Evolutionary conservation across 2,888 invertebrate genomes (phyloP).

Genomic region (Metellina segmentata): DNA sequence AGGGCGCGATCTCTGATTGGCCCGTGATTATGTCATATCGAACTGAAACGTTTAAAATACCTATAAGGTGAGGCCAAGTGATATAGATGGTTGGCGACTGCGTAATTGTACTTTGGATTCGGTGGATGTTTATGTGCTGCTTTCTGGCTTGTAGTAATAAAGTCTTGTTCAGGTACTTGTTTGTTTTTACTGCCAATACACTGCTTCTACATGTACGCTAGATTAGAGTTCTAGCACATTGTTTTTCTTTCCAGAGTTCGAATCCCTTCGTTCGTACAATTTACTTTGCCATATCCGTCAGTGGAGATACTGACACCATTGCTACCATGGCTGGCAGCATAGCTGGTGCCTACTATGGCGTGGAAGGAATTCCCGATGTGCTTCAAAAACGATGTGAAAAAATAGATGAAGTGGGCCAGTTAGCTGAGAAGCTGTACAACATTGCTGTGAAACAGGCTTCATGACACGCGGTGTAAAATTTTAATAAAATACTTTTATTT

Average conservation of each 20-base stretch:
- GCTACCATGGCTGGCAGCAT: slow-evolving; percentile 86
- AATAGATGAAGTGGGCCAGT: slow-evolving; percentile 82
- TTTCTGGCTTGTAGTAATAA: no score
- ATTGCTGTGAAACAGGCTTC: background rate
- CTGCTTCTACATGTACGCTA: no score
- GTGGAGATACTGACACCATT: slow-evolving; percentile 90
- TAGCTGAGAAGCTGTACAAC: slow-evolving; percentile 82
- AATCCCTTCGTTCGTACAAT: slow-evolving; percentile 83
- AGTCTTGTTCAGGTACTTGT: no score
- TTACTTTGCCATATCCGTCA: slow-evolving; percentile 87
- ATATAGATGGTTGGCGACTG: no score
- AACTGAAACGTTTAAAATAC: no score
- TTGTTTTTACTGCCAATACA: no score
- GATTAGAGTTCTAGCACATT: no score
- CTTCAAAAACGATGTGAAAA: slow-evolving; percentile 85
- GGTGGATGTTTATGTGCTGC: no score
- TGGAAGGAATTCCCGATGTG: slow-evolving; percentile 83
- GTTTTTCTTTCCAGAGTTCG: slow-evolving; percentile 63
- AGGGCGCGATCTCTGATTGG: no score
- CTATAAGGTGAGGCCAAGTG: no score
- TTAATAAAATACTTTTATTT: background rate
- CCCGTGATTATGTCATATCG: no score
- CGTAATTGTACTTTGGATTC: no score
- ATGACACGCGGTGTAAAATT: background rate
- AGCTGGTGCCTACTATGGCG: slow-evolving; percentile 83